These are phyloP conservation scores for Clarias batrachus DNA, from an alignment of 2,113 vertebrate genomes.

Conservation along the genomic window DNA sequence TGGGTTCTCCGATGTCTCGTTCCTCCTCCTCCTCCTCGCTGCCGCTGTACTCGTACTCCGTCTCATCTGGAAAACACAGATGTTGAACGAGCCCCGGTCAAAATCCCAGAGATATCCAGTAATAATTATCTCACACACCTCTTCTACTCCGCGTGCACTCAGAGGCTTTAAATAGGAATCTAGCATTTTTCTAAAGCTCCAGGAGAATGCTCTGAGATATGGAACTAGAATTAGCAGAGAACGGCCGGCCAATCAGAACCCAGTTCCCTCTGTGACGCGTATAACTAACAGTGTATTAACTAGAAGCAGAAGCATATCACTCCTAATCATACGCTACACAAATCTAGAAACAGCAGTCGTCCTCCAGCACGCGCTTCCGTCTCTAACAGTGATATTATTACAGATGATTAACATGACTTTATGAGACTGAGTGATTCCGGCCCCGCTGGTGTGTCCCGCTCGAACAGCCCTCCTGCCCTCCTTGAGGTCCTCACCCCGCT, in stretches of 20 bases:
- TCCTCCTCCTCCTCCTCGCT: conserved; percentile 98
- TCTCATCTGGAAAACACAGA: conserved; percentile 81
- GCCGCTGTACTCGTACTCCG: conserved; percentile 96
- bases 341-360: no score
- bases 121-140: not conserved
- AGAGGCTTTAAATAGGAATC: not conserved
- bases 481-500: conserved; percentile 74
- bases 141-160: not conserved
- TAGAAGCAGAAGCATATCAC: not conserved
- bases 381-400: not conserved
- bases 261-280: no score
- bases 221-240: not conserved
- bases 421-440: not conserved
- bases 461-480: not conserved
- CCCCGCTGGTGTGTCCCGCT: not conserved
- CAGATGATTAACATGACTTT: not conserved
- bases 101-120: not conserved
- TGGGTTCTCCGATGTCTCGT: conserved; percentile 92
- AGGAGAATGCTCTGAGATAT: not conserved
- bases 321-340: no score
- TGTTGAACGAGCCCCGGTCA: not conserved
- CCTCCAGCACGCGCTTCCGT: not conserved
- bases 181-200: not conserved
- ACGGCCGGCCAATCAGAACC: not conserved
- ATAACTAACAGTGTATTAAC: not conserved